Base-by-base conservation (phyloP, 2,113 vertebrate species). In the Macrotis lagotis region DNA sequence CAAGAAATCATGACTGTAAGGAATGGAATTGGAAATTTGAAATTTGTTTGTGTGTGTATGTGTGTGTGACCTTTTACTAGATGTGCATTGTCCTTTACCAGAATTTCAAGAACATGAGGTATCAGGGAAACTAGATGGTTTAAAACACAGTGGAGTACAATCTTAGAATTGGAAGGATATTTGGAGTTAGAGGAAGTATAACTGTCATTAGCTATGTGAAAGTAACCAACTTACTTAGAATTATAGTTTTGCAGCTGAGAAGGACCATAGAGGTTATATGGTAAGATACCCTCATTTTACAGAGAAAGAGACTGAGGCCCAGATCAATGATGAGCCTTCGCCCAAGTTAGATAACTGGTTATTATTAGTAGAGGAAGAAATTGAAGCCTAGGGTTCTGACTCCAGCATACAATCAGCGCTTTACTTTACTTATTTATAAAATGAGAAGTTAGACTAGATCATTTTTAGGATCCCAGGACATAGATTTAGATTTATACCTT, bases 301-400 rank as follows among this genome's bases (percentile, higher is more conserved):
- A 83, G 52, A 25, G 66, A 24, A 4, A 88, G 49, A 91, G 92
- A 90, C 4, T 51, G 55, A 90, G 83, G 16, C 26, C 50, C 50
- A 89, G 14, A 0, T 44, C 24, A 74, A 12, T 91, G 59, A 93
- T 90, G 44, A 55, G 92, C 51, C 91, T 90, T 0, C 0, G 93
- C 25, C 83, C 55, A 91, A 49, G 51, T 91, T 2, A 88, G n/a
- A 49, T 25, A 91, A 44, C 25, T 90, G n/a, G 22, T 52, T 96
- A 59, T 52, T 96, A 59, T 89, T 25, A 88, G 26, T 91, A 47
- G 48, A 50, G 51, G 93, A 91, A 91, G 51, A 48, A 88, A 16
- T 16, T 53, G 22, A 94, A 51, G n/a, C 0, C 51, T 52, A 89
- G 88, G 74, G 28, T 95, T 96, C 92, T 51, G 44, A 88, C 28